Base-by-base conservation (phyloP, 2,797 vertebrate species). In the Apodemus agrarius region DNA sequence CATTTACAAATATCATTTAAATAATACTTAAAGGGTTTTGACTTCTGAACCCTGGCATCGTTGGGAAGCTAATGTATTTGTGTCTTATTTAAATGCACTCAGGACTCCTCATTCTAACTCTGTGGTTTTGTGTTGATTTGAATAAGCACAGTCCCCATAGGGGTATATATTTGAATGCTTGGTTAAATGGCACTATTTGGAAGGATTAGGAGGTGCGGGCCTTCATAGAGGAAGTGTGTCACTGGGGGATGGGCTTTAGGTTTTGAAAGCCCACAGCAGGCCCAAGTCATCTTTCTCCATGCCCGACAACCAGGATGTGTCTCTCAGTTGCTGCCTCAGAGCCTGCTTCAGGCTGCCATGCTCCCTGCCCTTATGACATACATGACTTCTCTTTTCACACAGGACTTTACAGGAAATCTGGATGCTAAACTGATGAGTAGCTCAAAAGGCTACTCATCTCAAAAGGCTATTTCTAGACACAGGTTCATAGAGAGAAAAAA, bases 71-170 rank as follows among this genome's bases (percentile, higher is more conserved):
- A 72, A 84, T 49, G 26, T 16, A n/a, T 79, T 72, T n/a, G 26
- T 76, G 17, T 79, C 37, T 89, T 67, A 67, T 79, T 96, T 88
- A 79, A 88, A 74, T 93, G 4, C n/a, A 83, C 22, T 85, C 24
- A 65, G 26, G n/a, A 22, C 22, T 85, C 43, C 31, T 67, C 19
- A 85, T 49, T 67, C 26, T 49, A 88, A 29, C 16, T 76, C 9
- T 69, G 29, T 0, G 29, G 22, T 29, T 81, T 16, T 61, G 24
- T 61, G 57, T 59, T 61, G 57, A 26, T 17, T 43, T 61, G 57
- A 61, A 29, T 29, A 61, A 40, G 12, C n/a, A 26, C 16, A 37
- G 10, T 22, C 14, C 8, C 13, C 22, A 16, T 59, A 59, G 54
- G 22, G 13, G 16, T 7, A 29, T 26, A 16, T 59, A 82, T 40